Evolutionary conservation across 2,888 invertebrate genomes (phyloP), one percentile per base, ranked within the genome.

Genomic region (Ophraella communa): DNA sequence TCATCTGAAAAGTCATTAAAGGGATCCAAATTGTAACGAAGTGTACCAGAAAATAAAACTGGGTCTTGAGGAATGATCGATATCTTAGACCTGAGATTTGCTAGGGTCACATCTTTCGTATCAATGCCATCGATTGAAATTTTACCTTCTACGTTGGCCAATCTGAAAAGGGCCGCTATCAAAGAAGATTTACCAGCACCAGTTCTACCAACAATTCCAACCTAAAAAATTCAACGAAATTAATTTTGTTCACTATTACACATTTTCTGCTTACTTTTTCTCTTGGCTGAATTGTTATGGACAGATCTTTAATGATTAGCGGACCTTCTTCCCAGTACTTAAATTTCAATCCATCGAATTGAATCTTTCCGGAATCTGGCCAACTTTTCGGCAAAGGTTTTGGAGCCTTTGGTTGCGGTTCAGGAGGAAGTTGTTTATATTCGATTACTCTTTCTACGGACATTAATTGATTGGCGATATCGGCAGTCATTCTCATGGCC

Each of bases 121-220:
- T 87, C 85, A 4, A 92, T 81, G 53, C 85, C 89, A 76, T 94
- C 94, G 66, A 94, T 91, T 27, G 85, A 79, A 21, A 94, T 86
- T 42, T 83, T 83, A 1, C 94, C 94, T 64, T 88, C 87, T 4
- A 89, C 85, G 61, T 90, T 87, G 0, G 90, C 87, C 64, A 94
- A 83, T 2, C 94, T 87, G 82, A 94, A 94, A 57, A 95, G 81
- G 0, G 92, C 91, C 0, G 91, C 87, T 67, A 92, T 90, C 11
- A 93, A 82, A 0, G 92, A 92, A 0, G 91, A 91, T 80, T 93
- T 93, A 1, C 93, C 94, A 1, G 94, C 94, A 1, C 94, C 94
- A 0, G 94, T 94, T 58, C 94, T 85, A 1, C 94, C 94, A 2
- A 93, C 92, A 70, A 93, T 90, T 10, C 93, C 92, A 64, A 93